Percentiles rank a stretch among this genome's conserved stretches.
phyloP scores from a whole-genome alignment of 2,797 vertebrate species.

The Pelobates cultripes region DNA sequence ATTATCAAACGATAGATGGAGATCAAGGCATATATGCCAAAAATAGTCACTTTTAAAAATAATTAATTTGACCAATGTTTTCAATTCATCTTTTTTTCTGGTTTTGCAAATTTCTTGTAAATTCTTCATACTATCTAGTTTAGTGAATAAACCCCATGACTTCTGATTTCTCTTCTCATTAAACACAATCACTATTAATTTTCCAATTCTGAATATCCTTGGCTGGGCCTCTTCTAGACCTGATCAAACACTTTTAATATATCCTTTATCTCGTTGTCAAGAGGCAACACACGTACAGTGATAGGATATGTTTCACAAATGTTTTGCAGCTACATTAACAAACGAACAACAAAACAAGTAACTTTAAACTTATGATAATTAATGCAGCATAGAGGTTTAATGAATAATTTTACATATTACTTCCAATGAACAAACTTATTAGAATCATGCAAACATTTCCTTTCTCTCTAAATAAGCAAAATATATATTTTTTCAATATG shows the following conservation, averaged over 20 bases:
- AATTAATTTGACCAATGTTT: too few relatives aligned
- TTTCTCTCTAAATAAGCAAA: not conserved
- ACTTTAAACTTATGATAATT: not conserved
- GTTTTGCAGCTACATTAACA: not conserved
- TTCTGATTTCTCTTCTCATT: not conserved
- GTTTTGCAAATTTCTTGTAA: too few relatives aligned
- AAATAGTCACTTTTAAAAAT: too few relatives aligned
- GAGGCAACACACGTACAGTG: not conserved
- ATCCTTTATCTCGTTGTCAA: not conserved
- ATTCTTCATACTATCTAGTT: too few relatives aligned
- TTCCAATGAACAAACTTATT: not conserved
- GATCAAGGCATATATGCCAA: too few relatives aligned
- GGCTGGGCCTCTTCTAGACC: not conserved
- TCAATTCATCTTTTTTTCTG: too few relatives aligned
- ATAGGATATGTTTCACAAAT: not conserved
- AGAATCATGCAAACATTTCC: not conserved
- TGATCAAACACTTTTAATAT: constrained; percentile 12
- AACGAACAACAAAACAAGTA: not conserved
- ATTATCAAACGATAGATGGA: too few relatives aligned
- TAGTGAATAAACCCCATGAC: too few relatives aligned
- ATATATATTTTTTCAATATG: not conserved
- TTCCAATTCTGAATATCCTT: constrained; percentile 1
- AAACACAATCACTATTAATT: not conserved
- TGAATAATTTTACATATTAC: not conserved
- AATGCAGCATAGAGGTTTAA: not conserved